These are phyloP conservation scores for Diarsia rubi DNA, from an alignment of 2,888 invertebrate species.

Conservation along the genomic window DNA sequence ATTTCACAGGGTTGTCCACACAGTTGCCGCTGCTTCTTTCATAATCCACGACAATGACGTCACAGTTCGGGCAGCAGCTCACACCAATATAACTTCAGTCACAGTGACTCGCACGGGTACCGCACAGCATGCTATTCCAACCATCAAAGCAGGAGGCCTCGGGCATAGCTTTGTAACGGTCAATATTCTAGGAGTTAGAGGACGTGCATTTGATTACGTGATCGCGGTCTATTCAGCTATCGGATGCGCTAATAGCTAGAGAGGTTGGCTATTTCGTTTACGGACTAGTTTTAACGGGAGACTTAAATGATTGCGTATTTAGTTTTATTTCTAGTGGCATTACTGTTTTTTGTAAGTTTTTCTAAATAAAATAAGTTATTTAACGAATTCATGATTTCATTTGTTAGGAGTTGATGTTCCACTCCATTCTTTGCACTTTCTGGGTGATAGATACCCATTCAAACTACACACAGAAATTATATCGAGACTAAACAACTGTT, in stretches of 20 bases:
- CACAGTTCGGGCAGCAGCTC: neutral
- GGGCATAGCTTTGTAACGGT: conserved; percentile 12
- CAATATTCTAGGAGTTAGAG: conserved; percentile 15
- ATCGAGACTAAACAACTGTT: no score
- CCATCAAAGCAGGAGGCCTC: conserved; percentile 20
- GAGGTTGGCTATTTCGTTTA: neutral
- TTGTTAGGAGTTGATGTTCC: no score
- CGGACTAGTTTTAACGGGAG: neutral
- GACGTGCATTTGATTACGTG: conserved; percentile 13
- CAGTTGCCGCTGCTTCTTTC: conserved; percentile 13
- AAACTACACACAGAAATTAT: no score
- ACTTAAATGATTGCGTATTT: neutral
- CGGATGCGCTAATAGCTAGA: conserved; percentile 18
- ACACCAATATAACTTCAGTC: conserved; percentile 25
- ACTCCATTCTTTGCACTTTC: no score
- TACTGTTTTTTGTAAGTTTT: conserved; percentile 3
- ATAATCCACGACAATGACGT: conserved; percentile 16
- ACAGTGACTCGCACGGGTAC: neutral
- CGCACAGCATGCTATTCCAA: conserved; percentile 15
- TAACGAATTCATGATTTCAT: neutral
- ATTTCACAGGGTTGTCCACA: conserved; percentile 4
- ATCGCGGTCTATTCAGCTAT: neutral
- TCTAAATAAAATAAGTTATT: conserved; percentile 17
- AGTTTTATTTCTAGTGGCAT: neutral
- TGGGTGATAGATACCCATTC: no score